phyloP scores from a whole-genome alignment of 2,797 vertebrate genomes.

The Lacerta agilis region DNA sequence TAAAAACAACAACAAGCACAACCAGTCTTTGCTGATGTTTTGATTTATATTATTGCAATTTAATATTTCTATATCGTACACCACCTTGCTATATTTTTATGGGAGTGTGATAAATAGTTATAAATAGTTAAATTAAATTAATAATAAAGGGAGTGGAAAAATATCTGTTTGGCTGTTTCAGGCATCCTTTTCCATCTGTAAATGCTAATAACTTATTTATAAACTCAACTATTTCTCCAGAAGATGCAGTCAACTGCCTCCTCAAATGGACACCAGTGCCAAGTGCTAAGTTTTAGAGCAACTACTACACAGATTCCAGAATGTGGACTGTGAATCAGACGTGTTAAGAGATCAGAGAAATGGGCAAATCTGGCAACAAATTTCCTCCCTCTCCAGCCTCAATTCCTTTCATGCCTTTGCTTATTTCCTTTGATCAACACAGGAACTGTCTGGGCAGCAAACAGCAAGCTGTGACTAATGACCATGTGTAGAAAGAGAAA shows the following conservation, averaged over 20 bases:
- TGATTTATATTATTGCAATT: no score
- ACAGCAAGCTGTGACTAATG: background rate
- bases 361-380: background rate
- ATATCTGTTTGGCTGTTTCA: background rate
- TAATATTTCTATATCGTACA: no score
- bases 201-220: background rate
- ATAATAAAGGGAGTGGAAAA: background rate
- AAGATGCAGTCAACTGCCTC: background rate
- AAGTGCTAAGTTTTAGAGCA: background rate
- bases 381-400: background rate
- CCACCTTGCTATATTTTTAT: no score
- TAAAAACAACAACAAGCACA: no score
- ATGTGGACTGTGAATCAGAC: background rate
- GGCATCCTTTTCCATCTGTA: background rate
- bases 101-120: no score
- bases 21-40: no score
- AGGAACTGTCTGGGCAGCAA: background rate
- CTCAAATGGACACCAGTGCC: background rate
- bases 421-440: background rate
- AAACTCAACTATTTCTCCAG: background rate
- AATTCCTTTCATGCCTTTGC: background rate
- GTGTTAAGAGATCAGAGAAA: background rate
- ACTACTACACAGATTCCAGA: background rate
- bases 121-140: no score
- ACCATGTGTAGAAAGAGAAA: background rate